These are phyloP conservation scores for Caenorhabditis imperialis DNA, from an alignment of 2,888 invertebrate genomes.

Conservation along the genomic window DNA sequence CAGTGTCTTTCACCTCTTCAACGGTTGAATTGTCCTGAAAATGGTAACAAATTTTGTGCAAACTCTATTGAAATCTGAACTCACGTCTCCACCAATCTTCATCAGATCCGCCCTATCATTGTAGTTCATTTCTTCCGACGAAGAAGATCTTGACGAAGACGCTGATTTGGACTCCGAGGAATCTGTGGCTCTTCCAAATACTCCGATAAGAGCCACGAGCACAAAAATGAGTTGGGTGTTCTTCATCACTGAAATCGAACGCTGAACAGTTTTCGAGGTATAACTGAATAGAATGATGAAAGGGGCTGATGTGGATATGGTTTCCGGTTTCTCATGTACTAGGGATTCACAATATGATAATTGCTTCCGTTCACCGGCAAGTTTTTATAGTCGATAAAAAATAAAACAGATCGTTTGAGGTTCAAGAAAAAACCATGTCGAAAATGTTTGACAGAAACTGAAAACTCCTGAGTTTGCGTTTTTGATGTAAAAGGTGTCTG, in stretches of 20 bases:
- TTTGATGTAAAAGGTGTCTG: too few relatives aligned
- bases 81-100: slow-evolving; percentile 8
- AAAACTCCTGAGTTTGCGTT: too few relatives aligned
- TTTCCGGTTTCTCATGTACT: slow-evolving; percentile 5
- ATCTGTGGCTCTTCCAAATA: slow-evolving; percentile 22
- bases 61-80: slow-evolving; percentile 12
- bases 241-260: slow-evolving; percentile 12
- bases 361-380: too few relatives aligned
- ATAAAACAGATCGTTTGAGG: too few relatives aligned
- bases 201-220: not conserved
- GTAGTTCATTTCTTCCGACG: slow-evolving; percentile 28
- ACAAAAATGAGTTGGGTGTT: slow-evolving; percentile 4
- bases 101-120: slow-evolving; percentile 16
- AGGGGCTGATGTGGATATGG: not conserved
- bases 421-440: too few relatives aligned
- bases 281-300: not conserved
- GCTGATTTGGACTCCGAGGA: slow-evolving; percentile 32
- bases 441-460: too few relatives aligned
- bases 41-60: not conserved
- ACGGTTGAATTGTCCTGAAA: slow-evolving; percentile 26
- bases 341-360: too few relatives aligned
- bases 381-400: too few relatives aligned
- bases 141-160: slow-evolving; percentile 32
- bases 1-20: slow-evolving; percentile 27
- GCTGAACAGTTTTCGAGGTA: slow-evolving; percentile 1